A percentile compares a stretch with the other conserved stretches of the same genome.
phyloP scores from a whole-genome alignment of 37 sponge, comb jelly and placozoan species.

The Halichondria panicea region DNA sequence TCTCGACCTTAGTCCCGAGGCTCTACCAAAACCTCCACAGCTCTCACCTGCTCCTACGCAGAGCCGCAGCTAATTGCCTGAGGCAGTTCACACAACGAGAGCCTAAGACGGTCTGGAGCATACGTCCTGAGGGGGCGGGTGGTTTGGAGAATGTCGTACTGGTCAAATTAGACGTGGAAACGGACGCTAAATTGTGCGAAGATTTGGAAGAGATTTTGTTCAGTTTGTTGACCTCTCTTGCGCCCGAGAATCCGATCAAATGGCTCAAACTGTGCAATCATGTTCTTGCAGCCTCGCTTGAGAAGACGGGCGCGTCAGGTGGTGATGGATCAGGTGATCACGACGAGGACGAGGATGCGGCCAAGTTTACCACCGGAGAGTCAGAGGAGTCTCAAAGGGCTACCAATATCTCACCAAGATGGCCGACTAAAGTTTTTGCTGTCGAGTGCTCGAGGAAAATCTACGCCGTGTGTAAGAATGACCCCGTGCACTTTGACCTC shows the following conservation, averaged over 20 bases:
- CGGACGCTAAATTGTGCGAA: slow-evolving; percentile 53
- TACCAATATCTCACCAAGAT: slow-evolving; percentile 75
- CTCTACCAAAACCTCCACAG: slow-evolving; percentile 65
- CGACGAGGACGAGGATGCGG: slow-evolving; percentile 87
- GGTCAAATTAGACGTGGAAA: slow-evolving; percentile 77
- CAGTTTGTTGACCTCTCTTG: slow-evolving; percentile 77
- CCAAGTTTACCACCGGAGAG: slow-evolving; percentile 68
- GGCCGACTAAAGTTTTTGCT: slow-evolving; percentile 94
- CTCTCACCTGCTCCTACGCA: slow-evolving; percentile 72
- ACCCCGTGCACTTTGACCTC: slow-evolving; percentile 89
- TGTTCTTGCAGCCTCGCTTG: slow-evolving; percentile 60
- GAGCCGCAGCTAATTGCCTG: slow-evolving; percentile 84
- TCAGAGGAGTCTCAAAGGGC: slow-evolving; percentile 43
- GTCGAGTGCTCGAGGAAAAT: slow-evolving; percentile 93
- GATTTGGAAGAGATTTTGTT: slow-evolving; percentile 86
- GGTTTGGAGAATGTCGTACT: slow-evolving; percentile 68
- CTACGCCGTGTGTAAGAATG: slow-evolving; percentile 74
- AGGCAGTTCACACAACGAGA: slow-evolving; percentile 90
- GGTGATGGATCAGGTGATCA: slow-evolving; percentile 30
- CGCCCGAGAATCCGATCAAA: slow-evolving; percentile 71
- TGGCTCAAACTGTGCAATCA: slow-evolving; percentile 88
- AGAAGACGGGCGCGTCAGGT: neutral
- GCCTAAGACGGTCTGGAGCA: slow-evolving; percentile 55
- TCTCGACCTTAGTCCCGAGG: slow-evolving; percentile 45
- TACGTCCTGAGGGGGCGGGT: neutral